Evolutionary conservation across 2,888 invertebrate species (phyloP), one percentile per base, ranked within the genome.

Genomic region (Marasmarcha lunaedactyla): DNA sequence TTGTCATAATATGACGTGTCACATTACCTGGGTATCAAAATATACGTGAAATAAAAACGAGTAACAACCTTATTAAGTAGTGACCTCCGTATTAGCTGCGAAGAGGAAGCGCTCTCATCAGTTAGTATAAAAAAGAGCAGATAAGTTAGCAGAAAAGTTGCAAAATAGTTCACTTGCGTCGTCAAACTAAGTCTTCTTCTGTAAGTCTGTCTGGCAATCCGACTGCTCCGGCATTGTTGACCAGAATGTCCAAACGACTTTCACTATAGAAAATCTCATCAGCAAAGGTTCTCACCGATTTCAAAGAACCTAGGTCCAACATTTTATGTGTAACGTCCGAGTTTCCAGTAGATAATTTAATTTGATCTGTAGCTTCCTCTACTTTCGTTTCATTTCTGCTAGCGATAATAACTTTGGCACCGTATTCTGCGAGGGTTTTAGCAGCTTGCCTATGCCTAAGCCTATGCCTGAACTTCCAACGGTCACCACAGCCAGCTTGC

Each of bases 121-220:
- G n/a, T n/a, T n/a, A n/a, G n/a, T n/a, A n/a, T n/a, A n/a, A n/a
- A n/a, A n/a, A 79, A 59, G 42, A 93, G 71, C 43, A 92, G 73
- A 61, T 88, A 89, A 0, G 91, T 91, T 27, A 93, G 76, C 33
- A 92, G 69, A 58, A 92, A 92, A 1, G 88, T 86, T 6, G 90
- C 90, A 53, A 90, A 88, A 57, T 90, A 88, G 59, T 92, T 92
- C 37, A 88, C 85, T 56, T 90, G 90, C 86, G 90, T 88, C 1
- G 86, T 86, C 1, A 84, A 59, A 47, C 90, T 88, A 15, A 91
- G 64, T 1, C 88, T 48, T 91, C 90, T 49, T 85, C 79, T 1
- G 90, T 88, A 11, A 79, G 57, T 39, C 56, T 70, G 40, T 78
- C 72, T 0, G 74, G 69, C 0, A 76, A 49, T 0, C 64, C 77